phyloP scores from a whole-genome alignment of 2,797 vertebrate species.

The Pogoniulus pusillus region DNA sequence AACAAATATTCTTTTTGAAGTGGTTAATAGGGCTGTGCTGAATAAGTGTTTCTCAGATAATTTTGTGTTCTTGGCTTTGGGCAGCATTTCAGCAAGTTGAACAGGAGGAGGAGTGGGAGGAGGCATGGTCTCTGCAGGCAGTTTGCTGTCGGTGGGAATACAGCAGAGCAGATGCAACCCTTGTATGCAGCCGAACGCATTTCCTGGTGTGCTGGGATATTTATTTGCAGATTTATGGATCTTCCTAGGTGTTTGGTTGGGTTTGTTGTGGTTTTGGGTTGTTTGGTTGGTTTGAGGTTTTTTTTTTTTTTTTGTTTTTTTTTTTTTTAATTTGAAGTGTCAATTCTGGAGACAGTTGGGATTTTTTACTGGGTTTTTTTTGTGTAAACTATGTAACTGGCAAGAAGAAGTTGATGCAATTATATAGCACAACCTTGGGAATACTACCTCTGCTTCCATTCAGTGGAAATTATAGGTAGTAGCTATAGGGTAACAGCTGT shows the following conservation, averaged over 20 bases:
- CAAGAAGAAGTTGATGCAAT: neutral
- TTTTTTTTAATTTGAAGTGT: neutral
- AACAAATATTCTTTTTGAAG: neutral
- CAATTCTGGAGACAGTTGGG: neutral
- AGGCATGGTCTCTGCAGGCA: neutral
- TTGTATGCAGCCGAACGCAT: neutral
- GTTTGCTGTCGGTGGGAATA: neutral
- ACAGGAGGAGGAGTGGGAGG: neutral
- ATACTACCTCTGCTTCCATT: neutral
- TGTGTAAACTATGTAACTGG: neutral
- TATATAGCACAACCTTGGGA: neutral
- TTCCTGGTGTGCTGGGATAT: neutral
- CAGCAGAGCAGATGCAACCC: constrained; percentile 23
- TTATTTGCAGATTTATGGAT: constrained; percentile 47
- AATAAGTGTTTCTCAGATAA: neutral
- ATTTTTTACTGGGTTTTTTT: neutral
- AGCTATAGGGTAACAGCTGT: neutral
- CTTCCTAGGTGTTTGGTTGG: neutral
- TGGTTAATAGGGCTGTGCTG: neutral
- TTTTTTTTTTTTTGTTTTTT: neutral
- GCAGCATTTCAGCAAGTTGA: constrained; percentile 10
- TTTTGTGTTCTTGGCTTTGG: neutral
- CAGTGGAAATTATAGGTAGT: neutral
- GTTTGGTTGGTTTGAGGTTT: no score
- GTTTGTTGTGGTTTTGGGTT: no score